Conservation (phyloP, 92 coral and sea anemone genomes). For the Palythoa grandiflora region DNA sequence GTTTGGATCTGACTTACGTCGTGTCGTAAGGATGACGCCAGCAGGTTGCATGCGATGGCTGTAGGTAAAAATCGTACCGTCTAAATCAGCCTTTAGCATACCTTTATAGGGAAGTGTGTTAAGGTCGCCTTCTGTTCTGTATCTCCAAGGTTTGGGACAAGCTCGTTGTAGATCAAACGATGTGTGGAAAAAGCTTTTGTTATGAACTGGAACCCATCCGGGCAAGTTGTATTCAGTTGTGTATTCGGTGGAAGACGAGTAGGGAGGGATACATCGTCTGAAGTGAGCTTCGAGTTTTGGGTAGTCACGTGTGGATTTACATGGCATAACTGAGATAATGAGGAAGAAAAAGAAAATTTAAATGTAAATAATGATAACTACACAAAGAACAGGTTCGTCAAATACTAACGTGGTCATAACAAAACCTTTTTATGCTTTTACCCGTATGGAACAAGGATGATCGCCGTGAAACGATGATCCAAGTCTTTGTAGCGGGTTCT, state of each 20-base stretch:
- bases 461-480: no score
- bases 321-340: conserved; percentile 55
- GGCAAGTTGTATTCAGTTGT: conserved; percentile 72
- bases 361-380: no score
- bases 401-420: no score
- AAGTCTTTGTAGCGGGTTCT: no score
- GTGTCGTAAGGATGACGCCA: no score
- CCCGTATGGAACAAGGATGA: no score
- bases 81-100: no score
- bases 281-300: conserved; percentile 34
- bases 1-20: no score
- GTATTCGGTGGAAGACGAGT: conserved; percentile 70
- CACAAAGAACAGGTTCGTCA: no score
- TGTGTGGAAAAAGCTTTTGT: conserved; percentile 64
- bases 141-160: conserved; percentile 92
- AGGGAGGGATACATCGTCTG: conserved; percentile 68
- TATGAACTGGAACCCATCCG: conserved; percentile 84
- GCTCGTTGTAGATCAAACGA: conserved; percentile 64
- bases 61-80: no score
- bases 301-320: conserved; percentile 50
- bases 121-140: conserved; percentile 71
- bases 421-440: no score
- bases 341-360: not conserved
- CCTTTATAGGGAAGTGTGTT: conserved; percentile 70
- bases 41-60: no score